phyloP scores from a whole-genome alignment of 2,888 invertebrate species.

The Cremastinae sp. region DNA sequence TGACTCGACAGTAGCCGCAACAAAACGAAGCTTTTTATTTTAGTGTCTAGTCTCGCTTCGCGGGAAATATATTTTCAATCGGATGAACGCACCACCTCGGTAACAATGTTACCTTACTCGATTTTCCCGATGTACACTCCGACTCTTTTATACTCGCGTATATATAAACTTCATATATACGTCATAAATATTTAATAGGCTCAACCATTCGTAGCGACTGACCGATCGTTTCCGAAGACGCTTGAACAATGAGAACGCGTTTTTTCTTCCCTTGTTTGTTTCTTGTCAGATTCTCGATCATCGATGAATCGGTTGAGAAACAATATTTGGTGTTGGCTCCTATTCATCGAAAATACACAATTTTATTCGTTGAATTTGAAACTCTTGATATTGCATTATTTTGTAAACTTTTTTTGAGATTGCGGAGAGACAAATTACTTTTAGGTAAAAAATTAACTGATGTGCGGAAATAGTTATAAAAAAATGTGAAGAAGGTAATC shows the following conservation, averaged over 20 bases:
- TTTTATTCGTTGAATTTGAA: too few species aligned
- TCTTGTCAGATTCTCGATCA: not conserved
- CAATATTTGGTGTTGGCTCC: not conserved
- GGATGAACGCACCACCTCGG: not conserved
- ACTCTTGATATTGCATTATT: too few species aligned
- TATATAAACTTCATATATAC: slow-evolving; percentile 28
- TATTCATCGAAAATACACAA: not conserved
- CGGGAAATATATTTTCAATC: not conserved
- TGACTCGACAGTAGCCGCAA: slow-evolving; percentile 56
- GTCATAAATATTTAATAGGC: slow-evolving; percentile 54
- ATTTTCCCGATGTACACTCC: not conserved
- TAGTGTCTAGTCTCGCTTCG: slow-evolving; percentile 29
- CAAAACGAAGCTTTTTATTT: slow-evolving; percentile 41
- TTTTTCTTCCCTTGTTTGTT: not conserved
- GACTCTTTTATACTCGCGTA: slow-evolving; percentile 8
- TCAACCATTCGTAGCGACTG: slow-evolving; percentile 22
- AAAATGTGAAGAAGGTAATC: too few species aligned
- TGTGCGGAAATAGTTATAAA: too few species aligned
- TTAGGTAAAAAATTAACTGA: too few species aligned
- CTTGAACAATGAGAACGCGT: not conserved
- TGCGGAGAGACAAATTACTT: too few species aligned
- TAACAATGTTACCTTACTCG: slow-evolving; percentile 19
- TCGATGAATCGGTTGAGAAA: not conserved
- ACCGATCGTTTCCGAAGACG: not conserved
- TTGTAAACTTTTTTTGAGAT: too few species aligned